phyloP scores from a whole-genome alignment of 2,888 invertebrate species.

The Alloscopus bannaensis region DNA sequence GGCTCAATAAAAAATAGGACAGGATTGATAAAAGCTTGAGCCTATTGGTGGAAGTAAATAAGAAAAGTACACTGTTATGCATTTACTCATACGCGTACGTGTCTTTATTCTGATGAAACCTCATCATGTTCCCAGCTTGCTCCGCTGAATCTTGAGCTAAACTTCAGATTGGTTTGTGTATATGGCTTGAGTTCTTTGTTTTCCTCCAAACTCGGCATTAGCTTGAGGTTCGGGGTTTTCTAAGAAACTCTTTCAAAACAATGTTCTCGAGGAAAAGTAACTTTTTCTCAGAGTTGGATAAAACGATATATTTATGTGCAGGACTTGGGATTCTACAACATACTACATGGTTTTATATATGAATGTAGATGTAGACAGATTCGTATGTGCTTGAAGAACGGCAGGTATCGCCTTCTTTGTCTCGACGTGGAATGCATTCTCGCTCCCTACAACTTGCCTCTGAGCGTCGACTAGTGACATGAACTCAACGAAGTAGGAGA shows the following conservation, averaged over 20 bases:
- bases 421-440: conserved; percentile 7
- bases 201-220: conserved; percentile 14
- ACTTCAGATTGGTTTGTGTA: too few relatives aligned
- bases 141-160: too few relatives aligned
- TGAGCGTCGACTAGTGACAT: conserved; percentile 27
- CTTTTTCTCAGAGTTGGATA: conserved; percentile 1
- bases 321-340: conserved; percentile 1
- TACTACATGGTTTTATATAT: not conserved
- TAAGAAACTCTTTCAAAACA: conserved; percentile 7
- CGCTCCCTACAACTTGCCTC: too few relatives aligned
- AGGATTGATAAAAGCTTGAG: too few relatives aligned
- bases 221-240: conserved; percentile 19
- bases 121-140: too few relatives aligned
- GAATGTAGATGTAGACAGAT: not conserved
- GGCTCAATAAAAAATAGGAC: too few relatives aligned
- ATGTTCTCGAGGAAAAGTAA: conserved; percentile 13
- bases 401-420: conserved; percentile 28
- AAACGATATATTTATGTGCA: conserved; percentile 18
- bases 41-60: too few relatives aligned
- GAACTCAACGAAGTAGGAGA: conserved; percentile 22
- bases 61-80: too few relatives aligned
- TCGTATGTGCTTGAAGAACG: not conserved
- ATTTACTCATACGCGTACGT: too few relatives aligned
- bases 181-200: too few relatives aligned
- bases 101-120: too few relatives aligned